Conservation (phyloP, 2,113 vertebrate species). For the Cricetomys ansorgei region DNA sequence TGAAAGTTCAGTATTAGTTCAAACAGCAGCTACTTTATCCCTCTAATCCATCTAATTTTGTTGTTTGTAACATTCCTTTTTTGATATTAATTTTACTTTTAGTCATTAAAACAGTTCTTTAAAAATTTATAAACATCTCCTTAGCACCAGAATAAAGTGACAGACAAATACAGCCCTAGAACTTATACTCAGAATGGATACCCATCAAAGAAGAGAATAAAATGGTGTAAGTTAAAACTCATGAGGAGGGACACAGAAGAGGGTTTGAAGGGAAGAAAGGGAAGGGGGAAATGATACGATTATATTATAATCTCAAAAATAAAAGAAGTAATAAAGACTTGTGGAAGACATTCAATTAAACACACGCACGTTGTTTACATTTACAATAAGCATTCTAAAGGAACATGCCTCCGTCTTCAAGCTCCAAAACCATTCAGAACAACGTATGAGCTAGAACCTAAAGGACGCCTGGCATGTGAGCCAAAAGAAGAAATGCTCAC, state of each 20-base stretch:
- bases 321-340: neutral
- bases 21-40: neutral
- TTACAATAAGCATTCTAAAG: neutral
- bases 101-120: neutral
- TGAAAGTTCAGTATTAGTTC: neutral
- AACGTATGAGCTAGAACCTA: slow-evolving; percentile 3
- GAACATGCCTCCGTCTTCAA: neutral
- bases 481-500: neutral
- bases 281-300: neutral
- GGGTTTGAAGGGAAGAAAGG: neutral
- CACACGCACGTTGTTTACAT: slow-evolving; percentile 1
- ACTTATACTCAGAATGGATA: neutral
- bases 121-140: slow-evolving; percentile 36
- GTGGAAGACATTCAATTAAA: neutral
- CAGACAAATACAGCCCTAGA: neutral
- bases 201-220: neutral
- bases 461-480: neutral
- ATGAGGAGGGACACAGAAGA: neutral
- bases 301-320: neutral
- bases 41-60: neutral
- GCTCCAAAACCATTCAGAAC: neutral
- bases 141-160: neutral
- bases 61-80: slow-evolving; percentile 24
- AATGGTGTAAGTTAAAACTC: neutral
- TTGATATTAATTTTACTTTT: slow-evolving; percentile 3